These are phyloP conservation scores for Margaritifera margaritifera DNA, from an alignment of 2,888 invertebrate species.

Conservation along the genomic window DNA sequence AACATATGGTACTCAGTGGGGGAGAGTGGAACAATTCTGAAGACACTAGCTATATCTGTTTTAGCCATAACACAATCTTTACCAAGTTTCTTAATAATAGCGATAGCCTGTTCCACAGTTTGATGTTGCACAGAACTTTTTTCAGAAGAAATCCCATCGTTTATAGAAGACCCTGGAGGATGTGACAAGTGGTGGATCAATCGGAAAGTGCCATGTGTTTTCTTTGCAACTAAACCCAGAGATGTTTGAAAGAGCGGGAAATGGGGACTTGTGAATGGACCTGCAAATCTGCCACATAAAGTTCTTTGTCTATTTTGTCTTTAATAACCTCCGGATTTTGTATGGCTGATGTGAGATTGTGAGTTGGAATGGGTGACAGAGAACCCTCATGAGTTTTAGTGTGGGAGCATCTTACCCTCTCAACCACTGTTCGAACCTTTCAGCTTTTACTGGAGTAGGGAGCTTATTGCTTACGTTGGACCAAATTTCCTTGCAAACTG, in stretches of 20 bases:
- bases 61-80: constrained; percentile 7
- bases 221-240: not conserved
- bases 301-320: constrained; percentile 1
- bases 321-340: not conserved
- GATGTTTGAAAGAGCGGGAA: constrained; percentile 10
- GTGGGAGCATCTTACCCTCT: no score
- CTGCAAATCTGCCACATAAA: constrained; percentile 8
- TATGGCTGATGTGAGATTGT: not conserved
- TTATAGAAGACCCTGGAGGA: constrained; percentile 15
- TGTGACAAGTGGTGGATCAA: constrained; percentile 25
- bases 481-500: no score
- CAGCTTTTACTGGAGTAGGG: no score
- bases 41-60: constrained; percentile 17
- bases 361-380: not conserved
- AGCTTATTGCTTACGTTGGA: no score
- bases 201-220: constrained; percentile 6
- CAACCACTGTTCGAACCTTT: no score
- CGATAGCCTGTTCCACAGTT: constrained; percentile 18
- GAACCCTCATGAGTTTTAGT: no score
- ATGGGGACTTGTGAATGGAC: constrained; percentile 5
- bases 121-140: constrained; percentile 7
- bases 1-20: constrained; percentile 11
- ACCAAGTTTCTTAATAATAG: not conserved
- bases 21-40: constrained; percentile 17
- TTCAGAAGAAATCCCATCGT: constrained; percentile 15